Evolutionary conservation across 2,888 invertebrate genomes (phyloP), one percentile per base, ranked within the genome.

Genomic region (Omphaloscelis lunosa): DNA sequence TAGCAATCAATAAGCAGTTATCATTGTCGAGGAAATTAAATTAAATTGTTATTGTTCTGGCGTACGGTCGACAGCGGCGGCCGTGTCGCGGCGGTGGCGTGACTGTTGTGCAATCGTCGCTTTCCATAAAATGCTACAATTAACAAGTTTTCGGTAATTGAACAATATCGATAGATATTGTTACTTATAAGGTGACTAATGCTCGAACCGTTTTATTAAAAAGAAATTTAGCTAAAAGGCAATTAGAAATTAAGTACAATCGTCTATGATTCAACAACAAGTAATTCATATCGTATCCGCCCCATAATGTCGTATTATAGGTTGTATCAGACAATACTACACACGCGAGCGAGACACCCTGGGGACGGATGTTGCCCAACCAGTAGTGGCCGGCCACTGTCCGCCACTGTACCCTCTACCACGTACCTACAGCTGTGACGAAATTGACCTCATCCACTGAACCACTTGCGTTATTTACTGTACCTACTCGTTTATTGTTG

Each of bases 41-140:
- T 82, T 58, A 82, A 51, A 17, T 56, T 23, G 67, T 79, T 62
- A 72, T 79, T 79, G 41, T 77, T 53, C 61, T 45, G 27, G 29
- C 53, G 45, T 48, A n/a, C 34, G 34, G 58, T 39, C 39, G 23
- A n/a, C n/a, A 2, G 58, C 29, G 15, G 29, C 29, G n/a, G 17
- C 20, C 15, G 72, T 51, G 51, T 51, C 23, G 51, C 23, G 9
- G 76, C 23, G 29, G 41, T 12, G 34, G 27, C 29, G 66, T 48
- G 29, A 39, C 78, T 27, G 27, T 48, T 29, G 76, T 17, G 48
- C 58, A 79, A 58, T 15, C 7, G 4, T 15, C 15, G 39, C 53
- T 45, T 58, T 27, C 27, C 17, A 51, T 23, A 23, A 51, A 51
- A 51, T 51, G 23, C 51, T 51, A 23, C 51, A 51, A 51, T 51